phyloP scores from a whole-genome alignment of 1,140 invertebrate genomes.

The Oryzaephilus surinamensis region DNA sequence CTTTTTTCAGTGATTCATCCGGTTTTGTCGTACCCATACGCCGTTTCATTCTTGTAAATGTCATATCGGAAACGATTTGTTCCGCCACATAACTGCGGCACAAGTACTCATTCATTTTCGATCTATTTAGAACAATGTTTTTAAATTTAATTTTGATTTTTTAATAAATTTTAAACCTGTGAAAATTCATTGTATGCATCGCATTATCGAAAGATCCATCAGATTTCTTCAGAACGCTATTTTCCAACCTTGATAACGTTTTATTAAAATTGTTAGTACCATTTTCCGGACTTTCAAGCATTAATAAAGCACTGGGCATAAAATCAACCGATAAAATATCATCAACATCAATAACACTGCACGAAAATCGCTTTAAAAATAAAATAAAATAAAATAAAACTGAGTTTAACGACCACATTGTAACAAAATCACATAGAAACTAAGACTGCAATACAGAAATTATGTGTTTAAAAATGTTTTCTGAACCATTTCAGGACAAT shows the following conservation, averaged over 20 bases:
- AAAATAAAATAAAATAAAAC: too few species aligned
- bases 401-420: too few species aligned
- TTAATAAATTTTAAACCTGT: slow-evolving; percentile 42
- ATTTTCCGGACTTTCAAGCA: slow-evolving; percentile 31
- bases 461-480: too few species aligned
- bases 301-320: slow-evolving; percentile 47
- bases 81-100: slow-evolving; percentile 58
- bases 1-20: slow-evolving; percentile 35
- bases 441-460: too few species aligned
- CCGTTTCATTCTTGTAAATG: slow-evolving; percentile 37
- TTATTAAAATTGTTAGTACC: neutral
- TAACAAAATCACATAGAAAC: too few species aligned
- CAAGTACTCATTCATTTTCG: slow-evolving; percentile 62
- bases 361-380: too few species aligned
- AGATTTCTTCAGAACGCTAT: neutral
- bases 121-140: slow-evolving; percentile 36
- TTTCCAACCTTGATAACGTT: neutral
- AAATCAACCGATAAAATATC: slow-evolving; percentile 51
- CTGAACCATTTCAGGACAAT: too few species aligned
- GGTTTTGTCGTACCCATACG: slow-evolving; percentile 33
- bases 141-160: slow-evolving; percentile 5
- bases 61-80: slow-evolving; percentile 53
- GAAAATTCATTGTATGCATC: slow-evolving; percentile 47
- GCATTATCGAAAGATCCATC: slow-evolving; percentile 48
- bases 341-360: slow-evolving; percentile 37